Evolutionary conservation across 2,888 invertebrate species (phyloP), one percentile per base, ranked within the genome.

Genomic region (Apodemia duryi): DNA sequence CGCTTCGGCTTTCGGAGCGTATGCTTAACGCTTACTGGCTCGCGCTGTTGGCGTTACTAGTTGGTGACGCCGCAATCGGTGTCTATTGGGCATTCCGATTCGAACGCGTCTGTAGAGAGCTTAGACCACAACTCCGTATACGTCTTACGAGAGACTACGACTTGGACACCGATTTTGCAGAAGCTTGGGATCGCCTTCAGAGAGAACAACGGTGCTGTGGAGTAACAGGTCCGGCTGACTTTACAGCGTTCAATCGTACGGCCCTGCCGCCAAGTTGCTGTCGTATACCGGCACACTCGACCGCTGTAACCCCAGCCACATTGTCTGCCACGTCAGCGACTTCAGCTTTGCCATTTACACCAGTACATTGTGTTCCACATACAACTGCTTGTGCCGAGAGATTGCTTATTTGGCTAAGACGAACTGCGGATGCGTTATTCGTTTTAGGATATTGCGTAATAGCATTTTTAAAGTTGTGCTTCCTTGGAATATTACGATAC

Each of bases 401-500:
- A 69, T 90, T 97, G 69, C 91, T 95, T 67, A 91, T 93, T 72
- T 97, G 97, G 95, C 91, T 97, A 63, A 92, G 95, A 73, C 93
- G 95, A 80, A 96, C 96, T 61, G 96, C 97, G 63, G 96, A 97
- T 81, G 93, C 96, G 68, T 93, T 97, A 66, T 96, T 96, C 80
- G 95, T 96, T 67, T 86, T 97, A 75, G 97, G 97, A 67, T 97
- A 96, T 85, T 97, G 97, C 90, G 97, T 97, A 71, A 95, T 97
- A 77, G 96, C 97, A 77, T 97, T 97, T 91, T 93, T 97, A 75
- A 97, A 97, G 89, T 93, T 97, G 86, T 96, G 97, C 93, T 97
- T 97, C 93, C 94, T 97, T 72, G 97, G 96, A 69, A 96, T 97
- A 75, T 93, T 97, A 75, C 94, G 96, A 68, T 96, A 96, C 91